A percentile compares a stretch with the other conserved stretches of the same genome.
These are phyloP conservation scores for Malurus alboscapulatus DNA, from an alignment of 2,113 vertebrate genomes.

Conservation along the genomic window DNA sequence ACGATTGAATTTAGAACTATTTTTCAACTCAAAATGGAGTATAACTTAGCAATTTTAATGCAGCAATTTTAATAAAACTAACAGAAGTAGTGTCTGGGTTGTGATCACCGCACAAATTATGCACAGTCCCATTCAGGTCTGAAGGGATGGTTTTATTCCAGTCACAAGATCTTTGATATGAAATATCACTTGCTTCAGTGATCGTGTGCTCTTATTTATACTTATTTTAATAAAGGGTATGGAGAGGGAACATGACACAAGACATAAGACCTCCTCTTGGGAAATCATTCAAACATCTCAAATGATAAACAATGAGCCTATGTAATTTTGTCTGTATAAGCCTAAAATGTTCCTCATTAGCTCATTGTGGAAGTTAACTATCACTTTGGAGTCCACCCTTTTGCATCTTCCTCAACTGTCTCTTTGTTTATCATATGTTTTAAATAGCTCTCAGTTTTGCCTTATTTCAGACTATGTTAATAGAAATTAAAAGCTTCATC, in stretches of 20 bases:
- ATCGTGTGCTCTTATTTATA: background rate
- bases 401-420: background rate
- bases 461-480: background rate
- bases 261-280: background rate
- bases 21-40: conserved; percentile 8
- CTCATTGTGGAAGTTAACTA: background rate
- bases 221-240: rapidly evolving
- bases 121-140: background rate
- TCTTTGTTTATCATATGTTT: background rate
- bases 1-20: background rate
- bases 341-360: background rate
- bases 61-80: conserved; percentile 20
- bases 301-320: background rate
- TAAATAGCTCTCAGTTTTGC: background rate
- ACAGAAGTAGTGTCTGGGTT: background rate
- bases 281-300: background rate
- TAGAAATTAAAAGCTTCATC: background rate
- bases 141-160: background rate
- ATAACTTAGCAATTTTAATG: background rate
- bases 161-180: background rate
- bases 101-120: background rate
- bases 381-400: background rate
- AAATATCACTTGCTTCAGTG: background rate
- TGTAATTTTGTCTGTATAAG: background rate
- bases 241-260: background rate